Percentiles rank a stretch among this genome's conserved stretches.
Evolutionary conservation across 2,113 vertebrate species (phyloP).

Genomic region (Tyrannus savana): DNA sequence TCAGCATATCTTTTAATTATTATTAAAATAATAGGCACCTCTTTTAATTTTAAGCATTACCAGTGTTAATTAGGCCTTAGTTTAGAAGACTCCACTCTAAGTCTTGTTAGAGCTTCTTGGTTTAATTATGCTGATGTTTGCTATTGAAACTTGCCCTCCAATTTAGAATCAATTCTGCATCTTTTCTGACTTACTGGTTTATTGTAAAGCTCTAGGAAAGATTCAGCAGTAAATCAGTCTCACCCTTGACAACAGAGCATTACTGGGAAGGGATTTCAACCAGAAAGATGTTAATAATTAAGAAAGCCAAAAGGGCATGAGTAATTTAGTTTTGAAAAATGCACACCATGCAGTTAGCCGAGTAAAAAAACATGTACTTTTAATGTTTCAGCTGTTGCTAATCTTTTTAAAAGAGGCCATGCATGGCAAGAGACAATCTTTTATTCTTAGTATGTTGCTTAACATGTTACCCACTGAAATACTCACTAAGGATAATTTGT

Average conservation of each 20-base stretch:
- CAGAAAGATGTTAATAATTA: slow-evolving; percentile 73
- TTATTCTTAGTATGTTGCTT: slow-evolving; percentile 27
- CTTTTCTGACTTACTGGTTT: slow-evolving; percentile 15
- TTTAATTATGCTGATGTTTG: slow-evolving; percentile 1
- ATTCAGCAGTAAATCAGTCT: slow-evolving; percentile 36
- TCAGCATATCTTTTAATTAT: not conserved
- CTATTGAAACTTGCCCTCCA: not conserved
- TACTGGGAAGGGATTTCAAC: slow-evolving; percentile 38
- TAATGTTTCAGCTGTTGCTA: slow-evolving; percentile 52
- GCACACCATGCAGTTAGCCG: slow-evolving; percentile 41
- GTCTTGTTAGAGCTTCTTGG: not conserved
- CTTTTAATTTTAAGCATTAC: not conserved
- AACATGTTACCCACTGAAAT: not conserved
- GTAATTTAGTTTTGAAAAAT: slow-evolving; percentile 64
- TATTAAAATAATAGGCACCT: not conserved
- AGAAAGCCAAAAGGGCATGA: slow-evolving; percentile 63
- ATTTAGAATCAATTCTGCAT: not conserved
- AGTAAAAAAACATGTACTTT: slow-evolving; percentile 64
- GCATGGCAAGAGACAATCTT: slow-evolving; percentile 37
- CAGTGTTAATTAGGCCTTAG: not conserved
- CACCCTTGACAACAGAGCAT: slow-evolving; percentile 9
- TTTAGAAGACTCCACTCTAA: not conserved
- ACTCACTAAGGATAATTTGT: not conserved
- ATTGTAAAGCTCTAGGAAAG: slow-evolving; percentile 7
- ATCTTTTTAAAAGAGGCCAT: slow-evolving; percentile 53